A percentile compares a stretch with the other conserved stretches of the same genome.
These are phyloP conservation scores for Elachura formosa DNA, from an alignment of 2,113 vertebrate genomes.

Conservation along the genomic window DNA sequence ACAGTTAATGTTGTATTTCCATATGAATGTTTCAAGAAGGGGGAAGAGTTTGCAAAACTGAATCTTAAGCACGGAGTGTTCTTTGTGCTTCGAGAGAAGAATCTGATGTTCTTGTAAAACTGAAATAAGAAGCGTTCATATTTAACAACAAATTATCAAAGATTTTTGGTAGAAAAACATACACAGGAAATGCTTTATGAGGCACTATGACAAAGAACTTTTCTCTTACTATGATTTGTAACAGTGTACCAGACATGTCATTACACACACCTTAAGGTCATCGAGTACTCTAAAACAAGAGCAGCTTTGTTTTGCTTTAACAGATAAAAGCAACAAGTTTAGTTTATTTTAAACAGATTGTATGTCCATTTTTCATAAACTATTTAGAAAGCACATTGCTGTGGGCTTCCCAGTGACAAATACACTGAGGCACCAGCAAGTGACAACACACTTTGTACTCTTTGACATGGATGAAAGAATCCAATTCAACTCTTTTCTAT, in stretches of 20 bases:
- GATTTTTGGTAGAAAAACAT: not conserved
- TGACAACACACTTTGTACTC: slow-evolving; percentile 15
- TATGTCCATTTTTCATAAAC: slow-evolving; percentile 1
- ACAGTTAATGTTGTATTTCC: slow-evolving; percentile 27
- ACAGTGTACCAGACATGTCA: not conserved
- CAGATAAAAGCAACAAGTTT: slow-evolving; percentile 7
- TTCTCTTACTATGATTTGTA: not conserved
- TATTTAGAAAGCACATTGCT: slow-evolving; percentile 5
- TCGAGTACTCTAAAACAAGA: not conserved
- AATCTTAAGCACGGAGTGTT: not conserved
- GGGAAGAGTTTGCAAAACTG: slow-evolving; percentile 18
- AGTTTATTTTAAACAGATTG: slow-evolving; percentile 22
- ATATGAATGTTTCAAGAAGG: slow-evolving; percentile 16
- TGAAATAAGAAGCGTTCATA: not conserved
- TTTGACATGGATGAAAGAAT: slow-evolving; percentile 36
- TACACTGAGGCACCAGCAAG: not conserved
- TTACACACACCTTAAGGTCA: not conserved
- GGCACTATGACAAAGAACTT: not conserved
- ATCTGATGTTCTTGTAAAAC: not conserved
- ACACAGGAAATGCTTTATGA: not conserved
- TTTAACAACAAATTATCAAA: not conserved
- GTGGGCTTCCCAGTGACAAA: slow-evolving; percentile 31
- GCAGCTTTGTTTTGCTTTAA: not conserved
- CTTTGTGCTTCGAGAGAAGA: not conserved
- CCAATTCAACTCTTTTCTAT: not conserved